phyloP scores from a whole-genome alignment of 1,140 invertebrate species.

The Chymomyza costata region DNA sequence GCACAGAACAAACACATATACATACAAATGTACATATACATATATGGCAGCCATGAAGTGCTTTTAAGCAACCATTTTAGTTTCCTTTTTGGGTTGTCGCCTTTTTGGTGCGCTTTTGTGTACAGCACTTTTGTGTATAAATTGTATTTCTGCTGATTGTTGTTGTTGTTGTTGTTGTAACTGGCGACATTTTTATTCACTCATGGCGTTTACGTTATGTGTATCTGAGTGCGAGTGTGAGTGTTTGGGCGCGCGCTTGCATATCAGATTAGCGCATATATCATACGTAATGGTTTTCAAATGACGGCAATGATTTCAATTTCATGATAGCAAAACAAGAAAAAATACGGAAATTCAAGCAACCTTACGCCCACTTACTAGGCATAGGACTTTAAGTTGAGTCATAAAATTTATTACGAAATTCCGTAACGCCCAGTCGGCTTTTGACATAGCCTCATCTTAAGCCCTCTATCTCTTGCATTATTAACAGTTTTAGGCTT shows the following conservation, averaged over 20 bases:
- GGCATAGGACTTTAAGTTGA: conserved; percentile 30
- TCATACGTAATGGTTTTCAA: conserved; percentile 65
- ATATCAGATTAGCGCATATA: conserved; percentile 68
- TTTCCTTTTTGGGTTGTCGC: conserved; percentile 31
- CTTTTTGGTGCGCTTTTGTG: conserved; percentile 36
- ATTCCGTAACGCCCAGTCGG: conserved; percentile 30
- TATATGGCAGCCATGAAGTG: conserved; percentile 25
- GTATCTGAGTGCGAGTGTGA: conserved; percentile 12
- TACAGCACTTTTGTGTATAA: conserved; percentile 44
- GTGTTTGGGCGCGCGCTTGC: conserved; percentile 30
- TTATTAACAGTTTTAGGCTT: conserved; percentile 22
- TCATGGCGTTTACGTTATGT: conserved; percentile 1
- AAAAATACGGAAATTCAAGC: not conserved
- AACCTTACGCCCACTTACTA: conserved; percentile 1
- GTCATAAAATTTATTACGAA: conserved; percentile 43
- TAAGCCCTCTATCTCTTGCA: conserved; percentile 24
- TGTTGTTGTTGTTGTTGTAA: conserved; percentile 48
- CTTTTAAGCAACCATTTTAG: conserved; percentile 43
- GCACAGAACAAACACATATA: not conserved
- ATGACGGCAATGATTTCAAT: conserved; percentile 71
- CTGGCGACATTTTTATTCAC: conserved; percentile 69
- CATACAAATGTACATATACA: conserved; percentile 3
- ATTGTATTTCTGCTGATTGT: conserved; percentile 57
- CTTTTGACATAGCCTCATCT: too few species aligned
- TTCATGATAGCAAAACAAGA: too few species aligned